Evolutionary conservation across 1,140 invertebrate genomes (phyloP), one percentile per base, ranked within the genome.

Genomic region (Zaprionus nigranus): DNA sequence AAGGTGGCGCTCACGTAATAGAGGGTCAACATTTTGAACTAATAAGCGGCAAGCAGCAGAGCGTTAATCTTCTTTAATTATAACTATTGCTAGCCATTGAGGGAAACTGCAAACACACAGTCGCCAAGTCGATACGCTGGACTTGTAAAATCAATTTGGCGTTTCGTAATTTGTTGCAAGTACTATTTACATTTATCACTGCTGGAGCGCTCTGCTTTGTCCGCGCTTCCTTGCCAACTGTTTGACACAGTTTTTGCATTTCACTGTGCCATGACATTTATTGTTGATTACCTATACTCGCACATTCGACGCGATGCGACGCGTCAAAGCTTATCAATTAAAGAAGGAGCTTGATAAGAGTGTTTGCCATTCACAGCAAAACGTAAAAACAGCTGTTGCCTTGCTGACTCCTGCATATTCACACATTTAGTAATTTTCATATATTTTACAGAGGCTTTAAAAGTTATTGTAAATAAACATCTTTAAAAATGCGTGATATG

Each of bases 1-100:
- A 95, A 94, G 13, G 95, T 96, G 34, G 95, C 94, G 84, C 95
- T 94, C 93, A 95, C 94, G 85, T 96, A 96, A 92, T 95, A 95
- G 34, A 96, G 79, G 26, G 95, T 96, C 60, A 96, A 76, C 91
- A 92, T 92, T 11, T 66, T 85, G 38, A 22, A 43, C 40, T 24
- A 59, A 30, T 12, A 20, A 53, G 5, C 24, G 53, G 22, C 22
- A 38, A 40, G 15, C 61, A 56, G 36, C 53, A 43, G 24, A 51
- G 12, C 40, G 49, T 71, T 13, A 20, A 20, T 59, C 36, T 69
- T 26, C 3, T 40, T 13, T n/a, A 20, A 34, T 26, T 51, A 5
- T 24, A 22, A 13, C 22, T 51, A 6, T 46, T 12, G 3, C 20
- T 20, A 22, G 22, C 59, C 79, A 77, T 81, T 40, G 22, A 62